These are phyloP conservation scores for Diachasmimorpha longicaudata DNA, from an alignment of 1,140 invertebrate genomes.

Conservation along the genomic window DNA sequence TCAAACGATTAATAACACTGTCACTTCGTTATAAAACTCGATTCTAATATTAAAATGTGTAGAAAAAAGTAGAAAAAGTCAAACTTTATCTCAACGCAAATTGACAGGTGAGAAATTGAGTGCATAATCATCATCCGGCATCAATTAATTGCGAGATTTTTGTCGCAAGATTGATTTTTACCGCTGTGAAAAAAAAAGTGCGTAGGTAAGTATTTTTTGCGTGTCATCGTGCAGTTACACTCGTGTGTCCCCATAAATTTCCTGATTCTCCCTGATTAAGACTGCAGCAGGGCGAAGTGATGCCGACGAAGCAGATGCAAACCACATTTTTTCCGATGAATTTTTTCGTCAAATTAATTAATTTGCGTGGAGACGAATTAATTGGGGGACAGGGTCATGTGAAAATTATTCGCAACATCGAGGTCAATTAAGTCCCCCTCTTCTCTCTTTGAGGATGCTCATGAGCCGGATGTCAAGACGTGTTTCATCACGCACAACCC, in stretches of 20 bases:
- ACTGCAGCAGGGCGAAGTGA: not conserved
- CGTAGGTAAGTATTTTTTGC: not conserved
- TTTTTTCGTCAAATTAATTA: not conserved
- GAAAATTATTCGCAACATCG: not conserved
- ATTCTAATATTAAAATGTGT: not conserved
- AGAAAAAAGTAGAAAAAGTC: not conserved
- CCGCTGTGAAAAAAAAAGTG: not conserved
- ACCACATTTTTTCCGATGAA: not conserved
- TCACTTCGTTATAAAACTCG: not conserved
- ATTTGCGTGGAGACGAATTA: constrained; percentile 2
- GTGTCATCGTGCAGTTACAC: not conserved
- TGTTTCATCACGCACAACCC: not conserved
- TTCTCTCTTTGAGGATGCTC: not conserved
- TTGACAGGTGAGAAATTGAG: not conserved
- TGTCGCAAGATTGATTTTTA: not conserved
- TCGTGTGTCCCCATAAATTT: not conserved
- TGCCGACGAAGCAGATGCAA: not conserved
- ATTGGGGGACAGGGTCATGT: constrained; percentile 9
- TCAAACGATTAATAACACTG: constrained; percentile 1
- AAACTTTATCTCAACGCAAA: not conserved
- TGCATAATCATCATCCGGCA: not conserved
- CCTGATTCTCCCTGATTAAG: not conserved
- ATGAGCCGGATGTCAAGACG: not conserved
- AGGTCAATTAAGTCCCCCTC: not conserved
- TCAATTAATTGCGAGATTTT: constrained; percentile 10